Percentiles rank a stretch among this genome's conserved stretches.
phyloP scores from a whole-genome alignment of 2,797 vertebrate species.

The Paedocypris micromegethes region DNA sequence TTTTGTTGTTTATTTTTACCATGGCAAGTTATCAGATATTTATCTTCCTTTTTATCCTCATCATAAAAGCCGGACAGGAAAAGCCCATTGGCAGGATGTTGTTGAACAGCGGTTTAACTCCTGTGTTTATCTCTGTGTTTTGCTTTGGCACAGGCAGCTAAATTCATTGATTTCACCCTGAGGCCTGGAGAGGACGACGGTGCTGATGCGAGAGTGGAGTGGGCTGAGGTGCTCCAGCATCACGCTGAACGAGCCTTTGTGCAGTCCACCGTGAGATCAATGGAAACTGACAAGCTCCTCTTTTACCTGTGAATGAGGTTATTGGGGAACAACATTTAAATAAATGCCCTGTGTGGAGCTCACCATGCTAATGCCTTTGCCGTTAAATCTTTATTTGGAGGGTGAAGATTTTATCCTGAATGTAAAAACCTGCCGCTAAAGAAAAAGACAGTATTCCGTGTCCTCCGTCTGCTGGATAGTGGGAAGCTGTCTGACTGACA shows the following conservation, averaged over 20 bases:
- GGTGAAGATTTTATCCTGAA: slow-evolving; percentile 10
- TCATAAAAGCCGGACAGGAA: slow-evolving; percentile 11
- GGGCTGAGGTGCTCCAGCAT: slow-evolving; percentile 27
- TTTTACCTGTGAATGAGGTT: slow-evolving; percentile 14
- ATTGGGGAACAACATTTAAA: slow-evolving; percentile 17
- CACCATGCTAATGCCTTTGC: slow-evolving; percentile 16
- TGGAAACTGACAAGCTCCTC: slow-evolving; percentile 19
- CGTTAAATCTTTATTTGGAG: slow-evolving; percentile 20
- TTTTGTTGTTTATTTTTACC: no score
- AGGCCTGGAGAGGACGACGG: slow-evolving; percentile 32
- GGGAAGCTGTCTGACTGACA: no score
- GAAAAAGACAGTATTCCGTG: slow-evolving; percentile 8
- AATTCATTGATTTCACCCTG: slow-evolving; percentile 38
- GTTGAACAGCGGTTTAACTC: slow-evolving; percentile 43
- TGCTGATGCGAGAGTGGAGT: not conserved
- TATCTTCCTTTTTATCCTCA: not conserved
- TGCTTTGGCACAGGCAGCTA: slow-evolving; percentile 27
- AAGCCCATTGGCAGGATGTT: slow-evolving; percentile 18
- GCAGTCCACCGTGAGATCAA: slow-evolving; percentile 29
- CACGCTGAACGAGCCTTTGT: slow-evolving; percentile 29
- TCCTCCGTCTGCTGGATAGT: not conserved
- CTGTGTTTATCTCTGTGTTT: slow-evolving; percentile 40
- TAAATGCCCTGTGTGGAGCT: slow-evolving; percentile 12
- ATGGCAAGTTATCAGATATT: no score
- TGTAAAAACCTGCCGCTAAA: slow-evolving; percentile 1